phyloP scores from a whole-genome alignment of 2,113 vertebrate species.

The Calyptommatus sinebrachiatus region DNA sequence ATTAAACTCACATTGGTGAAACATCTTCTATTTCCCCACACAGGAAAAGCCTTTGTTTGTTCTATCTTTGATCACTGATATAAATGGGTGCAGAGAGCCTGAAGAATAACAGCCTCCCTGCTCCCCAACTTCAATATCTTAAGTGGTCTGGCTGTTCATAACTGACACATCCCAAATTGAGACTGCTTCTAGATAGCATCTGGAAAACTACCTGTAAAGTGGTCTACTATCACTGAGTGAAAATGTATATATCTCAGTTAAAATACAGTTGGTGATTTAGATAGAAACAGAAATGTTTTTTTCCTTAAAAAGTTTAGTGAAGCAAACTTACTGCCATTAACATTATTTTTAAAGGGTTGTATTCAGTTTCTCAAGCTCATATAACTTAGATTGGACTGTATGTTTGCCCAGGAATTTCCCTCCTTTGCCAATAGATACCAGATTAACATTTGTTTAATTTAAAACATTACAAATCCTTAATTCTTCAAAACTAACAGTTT shows the following conservation, averaged over 20 bases:
- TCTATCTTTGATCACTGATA: conserved; percentile 20
- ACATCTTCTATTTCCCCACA: conserved; percentile 6
- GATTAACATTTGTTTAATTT: conserved; percentile 36
- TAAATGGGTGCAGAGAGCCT: neutral
- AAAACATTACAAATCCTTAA: conserved; percentile 25
- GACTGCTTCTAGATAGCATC: neutral
- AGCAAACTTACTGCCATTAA: conserved; percentile 48
- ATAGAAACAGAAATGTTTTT: neutral
- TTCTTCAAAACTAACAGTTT: conserved; percentile 33
- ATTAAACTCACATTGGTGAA: conserved; percentile 2
- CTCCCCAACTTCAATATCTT: neutral
- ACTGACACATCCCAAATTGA: neutral
- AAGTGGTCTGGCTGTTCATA: conserved; percentile 1
- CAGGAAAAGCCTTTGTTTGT: conserved; percentile 49
- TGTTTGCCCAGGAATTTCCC: neutral
- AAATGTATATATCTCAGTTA: neutral
- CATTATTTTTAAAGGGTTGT: conserved; percentile 29
- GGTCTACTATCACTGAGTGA: neutral
- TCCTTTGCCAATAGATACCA: neutral
- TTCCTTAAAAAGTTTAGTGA: conserved; percentile 29
- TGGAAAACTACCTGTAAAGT: neutral
- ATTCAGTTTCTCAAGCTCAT: conserved; percentile 53
- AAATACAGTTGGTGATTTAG: conserved; percentile 5
- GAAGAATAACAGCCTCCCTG: conserved; percentile 9
- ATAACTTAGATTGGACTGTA: conserved; percentile 15